Conservation (phyloP, 2,888 invertebrate genomes). For the Drosophila borborema region DNA sequence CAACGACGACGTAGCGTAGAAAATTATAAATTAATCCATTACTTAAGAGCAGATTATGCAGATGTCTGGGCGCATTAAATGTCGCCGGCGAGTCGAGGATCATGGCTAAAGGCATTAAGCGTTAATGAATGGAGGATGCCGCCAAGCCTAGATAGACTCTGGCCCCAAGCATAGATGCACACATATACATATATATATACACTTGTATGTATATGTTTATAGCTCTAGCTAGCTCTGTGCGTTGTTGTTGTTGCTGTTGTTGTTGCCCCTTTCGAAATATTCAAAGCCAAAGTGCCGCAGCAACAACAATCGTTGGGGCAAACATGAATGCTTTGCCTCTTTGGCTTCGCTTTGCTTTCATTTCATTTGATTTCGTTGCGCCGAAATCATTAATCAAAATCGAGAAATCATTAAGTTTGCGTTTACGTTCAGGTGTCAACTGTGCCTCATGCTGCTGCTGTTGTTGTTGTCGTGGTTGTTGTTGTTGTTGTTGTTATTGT, state of each 20-base stretch:
- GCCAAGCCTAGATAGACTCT: conserved; percentile 15
- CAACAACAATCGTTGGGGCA: conserved; percentile 34
- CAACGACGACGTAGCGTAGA: conserved; percentile 39
- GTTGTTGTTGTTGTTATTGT: conserved; percentile 26
- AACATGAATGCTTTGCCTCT: conserved; percentile 45
- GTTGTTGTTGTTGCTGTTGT: conserved; percentile 7
- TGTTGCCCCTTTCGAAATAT: conserved; percentile 60
- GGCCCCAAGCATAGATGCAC: conserved; percentile 4
- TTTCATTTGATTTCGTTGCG: conserved; percentile 52
- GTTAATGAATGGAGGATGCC: conserved; percentile 66
- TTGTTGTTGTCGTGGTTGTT: conserved; percentile 16
- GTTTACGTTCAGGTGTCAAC: conserved; percentile 69
- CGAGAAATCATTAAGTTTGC: conserved; percentile 69
- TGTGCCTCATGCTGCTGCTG: conserved; percentile 34
- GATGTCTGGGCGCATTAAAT: conserved; percentile 71
- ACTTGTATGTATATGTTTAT: no score
- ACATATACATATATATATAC: background rate
- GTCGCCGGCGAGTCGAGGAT: conserved; percentile 43
- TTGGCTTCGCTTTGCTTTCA: conserved; percentile 37
- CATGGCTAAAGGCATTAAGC: conserved; percentile 56
- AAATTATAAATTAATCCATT: conserved; percentile 80
- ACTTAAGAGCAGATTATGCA: conserved; percentile 75
- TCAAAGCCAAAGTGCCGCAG: conserved; percentile 70
- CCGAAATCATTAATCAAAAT: conserved; percentile 73
- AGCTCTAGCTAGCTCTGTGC: background rate